Evolutionary conservation across 1,140 invertebrate species (phyloP).

Genomic region (Ladona fulva): DNA sequence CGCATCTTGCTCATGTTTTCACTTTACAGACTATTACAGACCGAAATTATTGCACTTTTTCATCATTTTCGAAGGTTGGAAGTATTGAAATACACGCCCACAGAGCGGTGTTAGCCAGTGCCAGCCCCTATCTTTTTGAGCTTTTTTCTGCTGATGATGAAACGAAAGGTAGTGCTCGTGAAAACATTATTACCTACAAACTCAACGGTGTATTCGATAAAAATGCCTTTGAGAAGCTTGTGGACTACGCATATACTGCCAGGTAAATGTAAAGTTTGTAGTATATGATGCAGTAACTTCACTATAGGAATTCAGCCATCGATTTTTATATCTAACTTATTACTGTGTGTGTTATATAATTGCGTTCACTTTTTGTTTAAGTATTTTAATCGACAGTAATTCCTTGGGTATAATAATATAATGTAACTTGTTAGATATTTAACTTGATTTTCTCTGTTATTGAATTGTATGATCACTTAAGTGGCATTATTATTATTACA

Average conservation of each 20-base stretch:
- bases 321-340: no score
- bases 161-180: constrained; percentile 28
- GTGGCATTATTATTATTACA: constrained; percentile 29
- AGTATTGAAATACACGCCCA: constrained; percentile 66
- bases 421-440: no score
- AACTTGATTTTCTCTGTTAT: no score
- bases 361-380: no score
- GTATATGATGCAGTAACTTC: no score
- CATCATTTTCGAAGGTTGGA: constrained; percentile 41
- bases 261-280: no score
- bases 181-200: constrained; percentile 49
- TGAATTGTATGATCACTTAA: no score
- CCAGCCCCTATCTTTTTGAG: constrained; percentile 67
- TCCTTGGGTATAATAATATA: no score
- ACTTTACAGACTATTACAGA: no score
- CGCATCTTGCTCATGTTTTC: no score
- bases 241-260: constrained; percentile 74
- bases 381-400: not conserved
- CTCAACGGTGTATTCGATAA: constrained; percentile 58
- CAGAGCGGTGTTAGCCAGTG: constrained; percentile 62
- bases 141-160: constrained; percentile 55
- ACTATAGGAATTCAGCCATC: no score
- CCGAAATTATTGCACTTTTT: not conserved
- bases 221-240: constrained; percentile 56
- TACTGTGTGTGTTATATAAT: no score